phyloP scores from a whole-genome alignment of 2,113 vertebrate genomes.

The Oncorhynchus keta region DNA sequence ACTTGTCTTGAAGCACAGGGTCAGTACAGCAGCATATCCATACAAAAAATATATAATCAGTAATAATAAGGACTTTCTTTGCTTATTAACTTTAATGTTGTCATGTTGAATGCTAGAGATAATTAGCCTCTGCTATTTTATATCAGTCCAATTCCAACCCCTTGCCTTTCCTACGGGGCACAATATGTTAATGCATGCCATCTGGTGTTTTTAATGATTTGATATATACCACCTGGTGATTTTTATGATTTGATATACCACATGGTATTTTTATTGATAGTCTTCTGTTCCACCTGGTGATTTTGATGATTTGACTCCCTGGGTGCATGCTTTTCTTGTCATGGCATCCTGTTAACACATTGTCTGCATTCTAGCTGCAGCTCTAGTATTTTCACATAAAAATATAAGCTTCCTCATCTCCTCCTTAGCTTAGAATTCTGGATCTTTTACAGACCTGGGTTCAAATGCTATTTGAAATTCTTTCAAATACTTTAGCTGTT shows the following conservation, averaged over 20 bases:
- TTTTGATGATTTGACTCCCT: constrained; percentile 68
- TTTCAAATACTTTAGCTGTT: too few species aligned
- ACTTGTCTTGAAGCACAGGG: constrained; percentile 39
- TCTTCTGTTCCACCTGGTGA: constrained; percentile 75
- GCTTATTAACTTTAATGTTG: constrained; percentile 62
- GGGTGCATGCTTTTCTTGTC: constrained; percentile 70
- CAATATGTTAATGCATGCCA: constrained; percentile 76
- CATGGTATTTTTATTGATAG: constrained; percentile 79
- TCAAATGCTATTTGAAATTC: too few species aligned
- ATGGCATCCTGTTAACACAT: constrained; percentile 70
- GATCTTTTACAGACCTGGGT: too few species aligned
- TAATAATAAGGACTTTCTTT: constrained; percentile 44
- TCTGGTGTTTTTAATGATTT: constrained; percentile 79
- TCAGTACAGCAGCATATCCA: constrained; percentile 35
- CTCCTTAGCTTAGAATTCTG: not conserved
- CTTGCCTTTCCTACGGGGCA: constrained; percentile 73
- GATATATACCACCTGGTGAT: constrained; percentile 77
- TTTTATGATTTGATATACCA: constrained; percentile 79
- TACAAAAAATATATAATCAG: constrained; percentile 48
- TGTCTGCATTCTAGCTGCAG: constrained; percentile 58
- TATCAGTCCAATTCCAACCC: constrained; percentile 70
- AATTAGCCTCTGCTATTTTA: constrained; percentile 75
- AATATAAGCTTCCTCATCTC: constrained; percentile 36
- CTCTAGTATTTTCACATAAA: constrained; percentile 46
- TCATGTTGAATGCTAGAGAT: constrained; percentile 65